Base-by-base conservation (phyloP, 2,113 vertebrate species). In the Pelvicachromis taeniatus region DNA sequence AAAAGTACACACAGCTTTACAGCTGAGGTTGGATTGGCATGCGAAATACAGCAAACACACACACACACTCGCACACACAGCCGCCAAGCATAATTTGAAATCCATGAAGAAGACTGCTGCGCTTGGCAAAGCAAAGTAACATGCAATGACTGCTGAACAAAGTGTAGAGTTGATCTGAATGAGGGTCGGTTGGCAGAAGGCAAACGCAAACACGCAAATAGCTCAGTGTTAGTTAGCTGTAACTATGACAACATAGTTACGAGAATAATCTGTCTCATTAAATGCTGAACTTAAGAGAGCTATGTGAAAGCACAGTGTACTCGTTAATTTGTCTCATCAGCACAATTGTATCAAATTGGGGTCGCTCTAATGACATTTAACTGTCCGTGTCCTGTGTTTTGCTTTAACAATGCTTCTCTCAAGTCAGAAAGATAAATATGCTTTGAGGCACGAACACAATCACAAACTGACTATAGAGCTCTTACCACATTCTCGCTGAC, bases 401-500 rank as follows among this genome's bases (percentile, higher is more conserved):
- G 73, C 85, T 89, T 88, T 88, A 73, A 92, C 86, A 90, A 68
- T 0, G 81, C 83, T 84, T 65, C 90, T 86, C 89, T 91, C 79
- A 80, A 87, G 83, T 91, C 84, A 63, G 2, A 8, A 19, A 65
- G 77, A 80, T 29, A 16, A 53, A 82, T 45, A 13, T 4, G 85
- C 11, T 77, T 11, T 1, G 14, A 81, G 58, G 19, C 54, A 40
- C 42, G 48, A 13, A 73, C 59, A 48, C 65, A 42, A 9, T 4
- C 63, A 84, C 21, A 17, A 85, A 50, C 23, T 13, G 33, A 53
- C 21, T n/a, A 3, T 1, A 31, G 2, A 13, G 55, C 68, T 84
- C 97, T 97, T 95, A 99, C 98, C 98, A 98, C 96, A 29, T 97
- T 97, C 81, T 97, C 95, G 84, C 97, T 96, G 88, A 97, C 96